phyloP scores from a whole-genome alignment of 2,797 vertebrate genomes.

The Melanotaenia trifasciata region DNA sequence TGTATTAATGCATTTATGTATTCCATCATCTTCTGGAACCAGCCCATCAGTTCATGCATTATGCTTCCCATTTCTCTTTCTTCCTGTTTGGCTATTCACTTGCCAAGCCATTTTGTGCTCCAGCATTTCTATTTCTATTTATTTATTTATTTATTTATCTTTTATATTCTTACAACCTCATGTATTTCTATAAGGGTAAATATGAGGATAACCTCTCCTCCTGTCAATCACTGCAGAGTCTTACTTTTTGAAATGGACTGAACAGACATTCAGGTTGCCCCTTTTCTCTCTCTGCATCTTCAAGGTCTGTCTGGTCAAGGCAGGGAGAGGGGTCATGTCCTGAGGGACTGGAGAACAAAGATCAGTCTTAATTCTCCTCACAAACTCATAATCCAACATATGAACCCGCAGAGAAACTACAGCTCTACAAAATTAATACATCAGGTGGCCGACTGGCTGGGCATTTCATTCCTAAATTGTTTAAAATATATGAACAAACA shows the following conservation, averaged over 20 bases:
- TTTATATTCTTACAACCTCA: slow-evolving; percentile 36
- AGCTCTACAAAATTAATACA: slow-evolving; percentile 28
- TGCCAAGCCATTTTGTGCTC: slow-evolving; percentile 55
- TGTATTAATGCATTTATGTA: slow-evolving; percentile 75
- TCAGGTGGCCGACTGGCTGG: slow-evolving; percentile 4
- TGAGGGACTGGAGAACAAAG: slow-evolving; percentile 57
- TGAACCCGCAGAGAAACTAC: slow-evolving; percentile 24
- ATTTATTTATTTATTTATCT: slow-evolving; percentile 12
- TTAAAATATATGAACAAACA: slow-evolving; percentile 37
- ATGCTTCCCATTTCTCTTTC: slow-evolving; percentile 50
- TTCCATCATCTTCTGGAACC: slow-evolving; percentile 68
- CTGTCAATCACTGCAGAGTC: slow-evolving; percentile 64
- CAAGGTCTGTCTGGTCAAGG: slow-evolving; percentile 58
- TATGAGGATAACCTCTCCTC: slow-evolving; percentile 59
- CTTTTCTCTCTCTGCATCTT: slow-evolving; percentile 53
- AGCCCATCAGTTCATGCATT: slow-evolving; percentile 71
- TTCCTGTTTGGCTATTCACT: slow-evolving; percentile 62
- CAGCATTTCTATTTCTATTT: slow-evolving; percentile 23
- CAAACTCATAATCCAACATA: slow-evolving; percentile 55
- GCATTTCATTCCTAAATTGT: slow-evolving; percentile 37
- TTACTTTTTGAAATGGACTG: slow-evolving; percentile 51
- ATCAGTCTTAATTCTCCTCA: slow-evolving; percentile 54
- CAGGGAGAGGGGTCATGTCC: slow-evolving; percentile 64
- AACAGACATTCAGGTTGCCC: slow-evolving; percentile 49
- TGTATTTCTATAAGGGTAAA: slow-evolving; percentile 73